phyloP scores from a whole-genome alignment of 2,888 invertebrate species.

The Calameuta idolon region DNA sequence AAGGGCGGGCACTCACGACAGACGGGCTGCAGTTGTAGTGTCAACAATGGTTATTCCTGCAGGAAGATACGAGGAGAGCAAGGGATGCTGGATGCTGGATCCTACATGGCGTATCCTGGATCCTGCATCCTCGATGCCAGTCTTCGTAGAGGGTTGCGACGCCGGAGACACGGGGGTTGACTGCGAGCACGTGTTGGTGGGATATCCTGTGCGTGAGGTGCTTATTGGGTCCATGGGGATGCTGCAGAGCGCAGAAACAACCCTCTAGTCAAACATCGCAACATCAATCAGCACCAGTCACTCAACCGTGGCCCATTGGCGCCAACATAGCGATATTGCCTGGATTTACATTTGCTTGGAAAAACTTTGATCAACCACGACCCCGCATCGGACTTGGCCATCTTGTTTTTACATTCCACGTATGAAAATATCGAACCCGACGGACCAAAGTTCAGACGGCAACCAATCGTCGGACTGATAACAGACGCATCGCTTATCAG shows the following conservation, averaged over 20 bases:
- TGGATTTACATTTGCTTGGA: slow-evolving; percentile 53
- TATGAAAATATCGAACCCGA: too few relatives aligned
- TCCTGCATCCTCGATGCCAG: too few relatives aligned
- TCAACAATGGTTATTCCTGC: slow-evolving; percentile 55
- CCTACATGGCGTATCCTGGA: too few relatives aligned
- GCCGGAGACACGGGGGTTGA: slow-evolving; percentile 24
- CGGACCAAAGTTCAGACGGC: too few relatives aligned
- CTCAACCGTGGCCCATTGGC: slow-evolving; percentile 60
- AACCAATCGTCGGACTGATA: too few relatives aligned
- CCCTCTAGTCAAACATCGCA: slow-evolving; percentile 67
- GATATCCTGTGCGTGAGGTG: slow-evolving; percentile 49
- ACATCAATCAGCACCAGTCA: slow-evolving; percentile 67
- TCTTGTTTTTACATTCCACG: too few relatives aligned
- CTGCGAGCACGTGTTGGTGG: slow-evolving; percentile 21
- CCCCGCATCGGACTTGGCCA: too few relatives aligned
- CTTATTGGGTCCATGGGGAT: slow-evolving; percentile 64
- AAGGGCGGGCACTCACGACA: slow-evolving; percentile 49
- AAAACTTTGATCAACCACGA: slow-evolving; percentile 11
- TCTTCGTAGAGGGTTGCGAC: too few relatives aligned
- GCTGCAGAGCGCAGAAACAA: slow-evolving; percentile 60
- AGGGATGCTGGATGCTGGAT: too few relatives aligned
- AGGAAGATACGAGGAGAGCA: slow-evolving; percentile 21
- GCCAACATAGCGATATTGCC: slow-evolving; percentile 63
- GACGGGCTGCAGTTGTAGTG: slow-evolving; percentile 54
- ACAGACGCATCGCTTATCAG: too few relatives aligned